Evolutionary conservation across 2,888 invertebrate genomes (phyloP).

Genomic region (Hydriomena furcata): DNA sequence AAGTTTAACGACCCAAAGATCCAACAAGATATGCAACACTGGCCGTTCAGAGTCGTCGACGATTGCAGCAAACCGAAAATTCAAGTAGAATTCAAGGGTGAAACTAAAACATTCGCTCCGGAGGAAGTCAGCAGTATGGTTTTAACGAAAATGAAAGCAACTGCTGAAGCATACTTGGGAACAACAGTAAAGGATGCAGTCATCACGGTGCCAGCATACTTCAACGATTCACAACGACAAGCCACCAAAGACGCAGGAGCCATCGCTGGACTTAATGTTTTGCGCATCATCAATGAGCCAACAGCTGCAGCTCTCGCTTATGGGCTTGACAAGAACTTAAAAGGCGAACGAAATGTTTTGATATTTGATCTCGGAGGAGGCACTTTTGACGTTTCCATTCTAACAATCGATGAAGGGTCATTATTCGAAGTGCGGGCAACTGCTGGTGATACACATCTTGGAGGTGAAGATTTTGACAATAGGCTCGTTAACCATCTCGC

Average conservation of each 20-base stretch:
- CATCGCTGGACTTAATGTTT: conserved; percentile 89
- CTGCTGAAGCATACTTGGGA: conserved; percentile 88
- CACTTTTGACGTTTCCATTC: conserved; percentile 92
- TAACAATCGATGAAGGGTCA: conserved; percentile 91
- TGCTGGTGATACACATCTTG: conserved; percentile 93
- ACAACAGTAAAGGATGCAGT: conserved; percentile 88
- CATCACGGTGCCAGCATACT: conserved; percentile 91
- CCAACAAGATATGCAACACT: conserved; percentile 91
- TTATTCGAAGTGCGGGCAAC: conserved; percentile 91
- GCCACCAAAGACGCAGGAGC: conserved; percentile 93
- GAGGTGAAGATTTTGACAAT: conserved; percentile 88
- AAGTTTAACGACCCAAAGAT: conserved; percentile 90
- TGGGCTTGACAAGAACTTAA: conserved; percentile 87
- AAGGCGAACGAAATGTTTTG: conserved; percentile 85
- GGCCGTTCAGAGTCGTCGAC: conserved; percentile 90
- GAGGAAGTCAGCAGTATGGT: conserved; percentile 90
- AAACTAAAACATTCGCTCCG: conserved; percentile 85
- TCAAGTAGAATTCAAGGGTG: conserved; percentile 86
- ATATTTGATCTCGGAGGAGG: conserved; percentile 87
- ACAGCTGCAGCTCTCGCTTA: conserved; percentile 90
- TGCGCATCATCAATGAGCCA: conserved; percentile 93
- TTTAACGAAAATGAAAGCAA: conserved; percentile 83
- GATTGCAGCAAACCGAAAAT: conserved; percentile 87
- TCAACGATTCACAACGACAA: conserved; percentile 89
- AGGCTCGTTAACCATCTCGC: conserved; percentile 86